Conservation (phyloP, 1,140 invertebrate species). For the Drosophila mojavensis region DNA sequence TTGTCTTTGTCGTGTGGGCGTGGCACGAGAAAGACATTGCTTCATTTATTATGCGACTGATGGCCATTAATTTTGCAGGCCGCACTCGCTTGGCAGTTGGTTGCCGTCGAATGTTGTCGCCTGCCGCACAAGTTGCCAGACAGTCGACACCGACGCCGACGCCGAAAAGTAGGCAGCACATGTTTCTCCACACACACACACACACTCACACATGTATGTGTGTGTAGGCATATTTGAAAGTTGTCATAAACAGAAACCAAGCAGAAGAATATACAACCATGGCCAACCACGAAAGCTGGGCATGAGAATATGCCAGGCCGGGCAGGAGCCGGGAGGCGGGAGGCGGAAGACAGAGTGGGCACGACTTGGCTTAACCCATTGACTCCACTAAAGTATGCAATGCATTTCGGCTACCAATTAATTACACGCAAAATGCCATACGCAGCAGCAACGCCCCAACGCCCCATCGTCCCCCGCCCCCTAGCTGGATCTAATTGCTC, state of each 20-base stretch:
- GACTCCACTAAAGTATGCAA: slow-evolving; percentile 44
- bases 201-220: not conserved
- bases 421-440: slow-evolving; percentile 35
- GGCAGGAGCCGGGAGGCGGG: not conserved
- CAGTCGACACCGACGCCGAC: slow-evolving; percentile 14
- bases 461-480: too few relatives aligned
- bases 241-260: slow-evolving; percentile 51
- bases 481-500: slow-evolving; percentile 56
- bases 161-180: slow-evolving; percentile 45
- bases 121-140: slow-evolving; percentile 26
- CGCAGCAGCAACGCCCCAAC: not conserved
- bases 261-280: not conserved
- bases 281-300: slow-evolving; percentile 1
- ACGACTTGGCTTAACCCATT: slow-evolving; percentile 10
- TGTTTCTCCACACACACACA: slow-evolving; percentile 28
- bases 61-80: slow-evolving; percentile 75
- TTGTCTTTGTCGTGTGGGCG: slow-evolving; percentile 36
- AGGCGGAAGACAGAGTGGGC: not conserved
- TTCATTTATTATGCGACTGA: slow-evolving; percentile 82
- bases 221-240: slow-evolving; percentile 45
- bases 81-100: slow-evolving; percentile 45
- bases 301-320: slow-evolving; percentile 43
- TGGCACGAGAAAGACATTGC: slow-evolving; percentile 34
- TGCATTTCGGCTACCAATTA: slow-evolving; percentile 45
- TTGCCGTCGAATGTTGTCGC: slow-evolving; percentile 17